phyloP scores from a whole-genome alignment of 2,113 vertebrate species.

The Urocitellus parryii region DNA sequence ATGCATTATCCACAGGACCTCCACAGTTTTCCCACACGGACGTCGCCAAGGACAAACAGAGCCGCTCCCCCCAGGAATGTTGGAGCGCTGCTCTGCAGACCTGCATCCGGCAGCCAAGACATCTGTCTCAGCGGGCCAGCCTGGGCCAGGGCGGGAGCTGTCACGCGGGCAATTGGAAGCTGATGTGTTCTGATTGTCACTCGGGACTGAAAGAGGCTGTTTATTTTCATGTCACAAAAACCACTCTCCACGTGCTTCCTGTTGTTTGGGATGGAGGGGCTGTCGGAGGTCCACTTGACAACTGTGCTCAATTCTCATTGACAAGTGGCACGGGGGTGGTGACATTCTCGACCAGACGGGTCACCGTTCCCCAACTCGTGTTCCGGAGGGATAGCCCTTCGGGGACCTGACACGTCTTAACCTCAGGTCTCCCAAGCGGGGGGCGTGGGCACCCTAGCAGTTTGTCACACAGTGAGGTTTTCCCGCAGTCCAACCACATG shows the following conservation, averaged over 20 bases:
- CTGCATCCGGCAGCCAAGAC: background rate
- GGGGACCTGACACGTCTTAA: background rate
- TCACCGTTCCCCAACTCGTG: background rate
- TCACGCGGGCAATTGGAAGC: background rate
- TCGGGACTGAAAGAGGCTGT: constrained; percentile 37
- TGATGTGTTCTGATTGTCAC: background rate
- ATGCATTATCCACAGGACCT: background rate
- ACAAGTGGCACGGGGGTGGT: background rate
- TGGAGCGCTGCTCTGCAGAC: background rate
- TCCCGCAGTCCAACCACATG: background rate
- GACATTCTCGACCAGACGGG: background rate
- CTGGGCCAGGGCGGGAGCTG: background rate
- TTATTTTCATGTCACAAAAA: background rate
- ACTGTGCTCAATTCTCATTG: background rate
- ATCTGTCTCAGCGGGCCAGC: background rate
- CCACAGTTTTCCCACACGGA: background rate
- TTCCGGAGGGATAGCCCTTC: background rate
- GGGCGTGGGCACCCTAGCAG: background rate
- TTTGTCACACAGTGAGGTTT: too few species aligned
- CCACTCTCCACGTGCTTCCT: background rate
- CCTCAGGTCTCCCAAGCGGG: background rate
- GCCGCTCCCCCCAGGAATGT: background rate
- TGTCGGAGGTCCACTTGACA: background rate
- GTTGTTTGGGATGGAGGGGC: background rate
- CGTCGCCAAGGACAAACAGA: background rate